A percentile compares a stretch with the other conserved stretches of the same genome.
Evolutionary conservation across 2,797 vertebrate species (phyloP).

Genomic region (Galago senegalensis): DNA sequence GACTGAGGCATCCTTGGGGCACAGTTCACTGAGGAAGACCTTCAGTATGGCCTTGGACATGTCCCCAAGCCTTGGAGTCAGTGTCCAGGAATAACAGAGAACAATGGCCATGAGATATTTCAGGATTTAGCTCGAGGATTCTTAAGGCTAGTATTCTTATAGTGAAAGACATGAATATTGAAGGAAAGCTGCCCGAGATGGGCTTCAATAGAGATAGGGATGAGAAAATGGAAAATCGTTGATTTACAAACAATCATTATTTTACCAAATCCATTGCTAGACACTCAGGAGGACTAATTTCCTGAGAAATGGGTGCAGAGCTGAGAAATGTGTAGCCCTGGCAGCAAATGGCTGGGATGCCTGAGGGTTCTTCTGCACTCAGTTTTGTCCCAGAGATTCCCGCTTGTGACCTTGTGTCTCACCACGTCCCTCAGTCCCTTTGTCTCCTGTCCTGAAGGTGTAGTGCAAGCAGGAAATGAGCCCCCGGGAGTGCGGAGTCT

Average conservation of each 20-base stretch:
- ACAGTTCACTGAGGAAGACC: neutral
- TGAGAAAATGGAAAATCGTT: conserved; percentile 33
- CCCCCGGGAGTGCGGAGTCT: neutral
- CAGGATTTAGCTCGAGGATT: conserved; percentile 48
- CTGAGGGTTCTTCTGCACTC: neutral
- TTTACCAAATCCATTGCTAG: conserved; percentile 59
- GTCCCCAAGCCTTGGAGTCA: conserved; percentile 13
- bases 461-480: conserved; percentile 5
- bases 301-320: conserved; percentile 70
- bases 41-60: conserved; percentile 38
- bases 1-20: neutral
- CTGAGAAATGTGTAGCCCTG: neutral
- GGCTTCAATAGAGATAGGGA: neutral
- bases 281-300: conserved; percentile 51
- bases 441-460: conserved; percentile 26
- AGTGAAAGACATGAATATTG: neutral
- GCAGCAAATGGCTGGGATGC: neutral
- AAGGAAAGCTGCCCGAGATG: neutral
- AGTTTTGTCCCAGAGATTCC: neutral
- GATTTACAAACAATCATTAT: conserved; percentile 15
- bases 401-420: conserved; percentile 11
- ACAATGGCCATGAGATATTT: conserved; percentile 11
- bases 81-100: conserved; percentile 71
- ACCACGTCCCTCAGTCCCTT: conserved; percentile 19
- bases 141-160: conserved; percentile 28